Conservation (phyloP, 2,113 vertebrate genomes). For the Dicaeum eximium region DNA sequence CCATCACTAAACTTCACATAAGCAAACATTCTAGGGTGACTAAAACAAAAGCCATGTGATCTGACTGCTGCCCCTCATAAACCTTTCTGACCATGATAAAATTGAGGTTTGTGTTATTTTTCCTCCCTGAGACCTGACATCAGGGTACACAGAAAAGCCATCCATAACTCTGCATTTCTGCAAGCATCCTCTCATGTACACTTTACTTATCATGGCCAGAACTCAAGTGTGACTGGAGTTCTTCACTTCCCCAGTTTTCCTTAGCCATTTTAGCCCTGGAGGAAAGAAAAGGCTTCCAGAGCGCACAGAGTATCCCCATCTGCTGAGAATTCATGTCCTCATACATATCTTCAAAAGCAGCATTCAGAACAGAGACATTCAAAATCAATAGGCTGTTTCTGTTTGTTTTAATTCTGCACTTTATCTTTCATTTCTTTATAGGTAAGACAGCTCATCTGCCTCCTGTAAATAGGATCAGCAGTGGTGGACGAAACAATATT, state of each 20-base stretch:
- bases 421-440: background rate
- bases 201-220: background rate
- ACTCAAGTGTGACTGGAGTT: background rate
- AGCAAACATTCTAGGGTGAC: background rate
- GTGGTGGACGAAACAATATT: background rate
- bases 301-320: background rate
- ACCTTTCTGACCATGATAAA: background rate
- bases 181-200: background rate
- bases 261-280: background rate
- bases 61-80: background rate
- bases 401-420: conserved; percentile 13
- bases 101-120: background rate
- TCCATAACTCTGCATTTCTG: background rate
- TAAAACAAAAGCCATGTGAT: background rate
- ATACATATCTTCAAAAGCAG: background rate
- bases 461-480: background rate
- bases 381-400: background rate
- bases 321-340: conserved; percentile 2
- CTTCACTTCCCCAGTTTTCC: background rate
- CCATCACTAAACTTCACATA: background rate
- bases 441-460: background rate
- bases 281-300: background rate
- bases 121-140: background rate
- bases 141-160: background rate
- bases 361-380: background rate